A percentile compares a stretch with the other conserved stretches of the same genome.
phyloP scores from a whole-genome alignment of 2,797 vertebrate species.

The Streptopelia turtur region DNA sequence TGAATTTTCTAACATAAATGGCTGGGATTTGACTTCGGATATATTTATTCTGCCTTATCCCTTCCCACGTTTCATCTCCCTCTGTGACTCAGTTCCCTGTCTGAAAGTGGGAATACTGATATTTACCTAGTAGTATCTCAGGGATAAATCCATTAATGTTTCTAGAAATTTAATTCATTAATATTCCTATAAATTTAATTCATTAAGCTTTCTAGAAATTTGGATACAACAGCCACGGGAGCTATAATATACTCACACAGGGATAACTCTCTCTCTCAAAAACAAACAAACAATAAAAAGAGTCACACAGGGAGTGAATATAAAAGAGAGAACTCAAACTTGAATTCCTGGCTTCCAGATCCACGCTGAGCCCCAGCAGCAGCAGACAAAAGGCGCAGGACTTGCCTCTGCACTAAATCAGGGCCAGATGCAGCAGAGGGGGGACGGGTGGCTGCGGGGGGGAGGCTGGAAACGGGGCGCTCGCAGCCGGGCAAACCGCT shows the following conservation, averaged over 20 bases:
- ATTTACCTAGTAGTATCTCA: background rate
- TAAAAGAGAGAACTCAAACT: constrained; percentile 16
- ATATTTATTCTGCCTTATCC: background rate
- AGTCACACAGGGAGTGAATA: background rate
- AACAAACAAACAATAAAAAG: background rate
- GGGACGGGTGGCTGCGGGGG: background rate
- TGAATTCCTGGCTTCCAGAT: constrained; percentile 60
- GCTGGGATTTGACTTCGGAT: background rate
- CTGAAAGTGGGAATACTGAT: background rate
- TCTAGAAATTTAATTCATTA: background rate
- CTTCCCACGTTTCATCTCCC: background rate
- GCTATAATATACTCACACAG: fast-evolving
- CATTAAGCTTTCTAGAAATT: background rate
- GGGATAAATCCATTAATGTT: background rate
- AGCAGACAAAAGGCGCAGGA: constrained; percentile 57
- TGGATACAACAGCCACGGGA: background rate
- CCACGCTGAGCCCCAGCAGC: constrained; percentile 3
- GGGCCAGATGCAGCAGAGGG: constrained; percentile 54
- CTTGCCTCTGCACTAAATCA: constrained; percentile 60
- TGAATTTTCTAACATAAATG: background rate
- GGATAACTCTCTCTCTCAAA: background rate
- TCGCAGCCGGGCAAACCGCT: background rate
- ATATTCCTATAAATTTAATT: background rate
- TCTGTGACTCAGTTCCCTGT: background rate
- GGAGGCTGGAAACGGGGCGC: background rate